A percentile compares a stretch with the other conserved stretches of the same genome.
Evolutionary conservation across 2,113 vertebrate genomes (phyloP).

Genomic region (Cebus imitator): DNA sequence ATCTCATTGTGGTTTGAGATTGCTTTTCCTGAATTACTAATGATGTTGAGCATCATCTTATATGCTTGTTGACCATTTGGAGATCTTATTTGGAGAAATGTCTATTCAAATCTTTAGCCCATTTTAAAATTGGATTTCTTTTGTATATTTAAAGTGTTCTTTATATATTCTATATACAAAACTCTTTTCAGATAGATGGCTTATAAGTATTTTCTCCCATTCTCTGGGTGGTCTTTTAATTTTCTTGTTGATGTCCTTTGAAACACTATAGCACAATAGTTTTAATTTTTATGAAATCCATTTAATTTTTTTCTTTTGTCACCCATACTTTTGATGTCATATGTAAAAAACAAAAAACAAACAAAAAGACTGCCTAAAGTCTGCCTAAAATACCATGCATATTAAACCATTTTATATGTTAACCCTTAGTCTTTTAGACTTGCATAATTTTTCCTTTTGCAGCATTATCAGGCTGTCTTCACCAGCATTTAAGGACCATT

Average conservation of each 20-base stretch:
- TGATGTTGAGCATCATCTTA: background rate
- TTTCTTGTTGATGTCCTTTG: background rate
- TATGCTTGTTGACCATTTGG: background rate
- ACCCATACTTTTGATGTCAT: background rate
- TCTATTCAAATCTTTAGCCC: background rate
- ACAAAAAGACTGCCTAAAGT: background rate
- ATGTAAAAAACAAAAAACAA: background rate
- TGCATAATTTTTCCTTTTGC: background rate
- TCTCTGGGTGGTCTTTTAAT: background rate
- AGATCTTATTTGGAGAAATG: background rate
- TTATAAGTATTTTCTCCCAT: background rate
- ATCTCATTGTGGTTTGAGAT: background rate
- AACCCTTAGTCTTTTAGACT: background rate
- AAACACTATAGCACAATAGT: background rate
- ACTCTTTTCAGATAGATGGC: background rate
- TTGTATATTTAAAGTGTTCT: background rate
- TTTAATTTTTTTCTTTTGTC: background rate
- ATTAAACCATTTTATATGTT: background rate
- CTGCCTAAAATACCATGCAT: background rate
- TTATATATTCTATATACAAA: background rate
- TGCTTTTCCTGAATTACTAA: background rate
- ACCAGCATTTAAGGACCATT: background rate
- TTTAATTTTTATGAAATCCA: background rate
- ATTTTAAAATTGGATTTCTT: background rate
- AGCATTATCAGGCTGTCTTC: background rate